These are phyloP conservation scores for Aricia artaxerxes DNA, from an alignment of 2,888 invertebrate genomes.

Conservation along the genomic window DNA sequence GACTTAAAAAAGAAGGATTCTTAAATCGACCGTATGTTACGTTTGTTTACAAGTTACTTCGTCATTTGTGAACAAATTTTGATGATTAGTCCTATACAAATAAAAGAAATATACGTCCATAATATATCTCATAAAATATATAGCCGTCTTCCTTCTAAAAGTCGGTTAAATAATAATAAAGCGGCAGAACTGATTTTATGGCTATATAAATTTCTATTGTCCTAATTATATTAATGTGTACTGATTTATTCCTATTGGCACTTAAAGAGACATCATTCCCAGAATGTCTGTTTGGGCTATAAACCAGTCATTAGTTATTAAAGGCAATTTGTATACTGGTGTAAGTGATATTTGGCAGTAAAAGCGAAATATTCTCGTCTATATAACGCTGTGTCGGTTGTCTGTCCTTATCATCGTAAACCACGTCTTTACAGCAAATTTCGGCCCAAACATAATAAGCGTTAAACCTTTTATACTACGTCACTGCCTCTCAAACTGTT, in stretches of 20 bases:
- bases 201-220: not conserved
- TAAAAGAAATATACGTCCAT: too few species aligned
- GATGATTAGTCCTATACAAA: too few species aligned
- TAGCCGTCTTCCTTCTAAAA: not conserved
- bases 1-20: too few species aligned
- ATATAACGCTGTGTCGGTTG: slow-evolving; percentile 18
- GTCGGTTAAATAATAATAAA: not conserved
- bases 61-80: too few species aligned
- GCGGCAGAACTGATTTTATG: not conserved
- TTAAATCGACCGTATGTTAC: too few species aligned
- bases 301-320: slow-evolving; percentile 21
- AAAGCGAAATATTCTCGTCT: not conserved
- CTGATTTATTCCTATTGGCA: slow-evolving; percentile 7
- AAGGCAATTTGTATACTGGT: slow-evolving; percentile 12
- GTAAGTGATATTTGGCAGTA: slow-evolving; percentile 6
- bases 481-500: not conserved
- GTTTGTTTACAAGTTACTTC: too few species aligned
- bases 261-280: not conserved
- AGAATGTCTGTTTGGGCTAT: slow-evolving; percentile 7
- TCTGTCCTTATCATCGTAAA: slow-evolving; percentile 30
- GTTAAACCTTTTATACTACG: slow-evolving; percentile 28
- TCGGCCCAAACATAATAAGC: slow-evolving; percentile 25
- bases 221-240: not conserved
- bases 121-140: not conserved
- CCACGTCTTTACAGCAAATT: slow-evolving; percentile 30